Evolutionary conservation across 2,797 vertebrate species (phyloP).

Genomic region (Girardinus metallicus): DNA sequence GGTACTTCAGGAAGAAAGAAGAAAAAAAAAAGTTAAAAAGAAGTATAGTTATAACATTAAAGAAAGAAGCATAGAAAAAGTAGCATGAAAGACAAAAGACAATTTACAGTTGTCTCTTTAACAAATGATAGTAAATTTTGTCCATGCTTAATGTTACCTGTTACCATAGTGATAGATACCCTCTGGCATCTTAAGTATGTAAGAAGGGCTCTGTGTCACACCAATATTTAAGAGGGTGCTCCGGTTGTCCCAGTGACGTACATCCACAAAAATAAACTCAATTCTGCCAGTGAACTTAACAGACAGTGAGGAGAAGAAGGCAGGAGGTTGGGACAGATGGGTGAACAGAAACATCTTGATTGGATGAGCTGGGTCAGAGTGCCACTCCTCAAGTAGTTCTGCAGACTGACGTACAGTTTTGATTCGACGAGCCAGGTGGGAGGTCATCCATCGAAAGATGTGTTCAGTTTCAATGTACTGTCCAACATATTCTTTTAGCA

Average conservation of each 20-base stretch:
- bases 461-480: conserved; percentile 88
- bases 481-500: conserved; percentile 94
- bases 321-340: conserved; percentile 90
- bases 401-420: conserved; percentile 89
- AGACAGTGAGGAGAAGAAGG: conserved; percentile 95
- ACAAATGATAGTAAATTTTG: neutral
- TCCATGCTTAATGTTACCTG: conserved; percentile 59
- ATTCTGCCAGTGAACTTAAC: conserved; percentile 98
- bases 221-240: conserved; percentile 89
- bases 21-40: neutral
- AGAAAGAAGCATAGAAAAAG: neutral
- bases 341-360: conserved; percentile 97
- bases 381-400: conserved; percentile 91
- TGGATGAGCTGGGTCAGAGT: conserved; percentile 84
- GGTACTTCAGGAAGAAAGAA: conserved; percentile 64
- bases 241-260: conserved; percentile 90
- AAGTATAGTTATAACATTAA: neutral
- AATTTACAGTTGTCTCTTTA: neutral
- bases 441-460: conserved; percentile 98
- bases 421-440: conserved; percentile 93
- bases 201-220: conserved; percentile 88
- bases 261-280: conserved; percentile 97
- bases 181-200: conserved; percentile 95
- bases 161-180: conserved; percentile 96
- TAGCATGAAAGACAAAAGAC: neutral